Evolutionary conservation across 2,797 vertebrate genomes (phyloP).

Genomic region (Mus spretus): DNA sequence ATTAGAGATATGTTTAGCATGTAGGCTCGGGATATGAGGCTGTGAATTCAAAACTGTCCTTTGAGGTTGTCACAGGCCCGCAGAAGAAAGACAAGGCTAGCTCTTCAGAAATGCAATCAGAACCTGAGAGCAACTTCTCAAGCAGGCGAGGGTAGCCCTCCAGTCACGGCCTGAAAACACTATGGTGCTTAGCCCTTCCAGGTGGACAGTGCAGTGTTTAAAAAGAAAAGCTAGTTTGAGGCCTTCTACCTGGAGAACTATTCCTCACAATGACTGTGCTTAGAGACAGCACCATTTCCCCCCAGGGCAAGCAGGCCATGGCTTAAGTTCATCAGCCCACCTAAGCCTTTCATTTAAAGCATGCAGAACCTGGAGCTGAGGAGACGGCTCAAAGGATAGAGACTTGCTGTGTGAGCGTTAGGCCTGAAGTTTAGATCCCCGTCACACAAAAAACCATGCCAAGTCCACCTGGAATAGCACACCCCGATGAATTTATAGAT

Average conservation of each 20-base stretch:
- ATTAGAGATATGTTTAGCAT: neutral
- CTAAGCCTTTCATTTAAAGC: conserved; percentile 19
- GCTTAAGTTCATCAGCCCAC: neutral
- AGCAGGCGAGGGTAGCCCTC: neutral
- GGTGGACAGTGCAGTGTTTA: neutral
- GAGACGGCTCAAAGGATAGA: neutral
- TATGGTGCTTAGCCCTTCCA: neutral
- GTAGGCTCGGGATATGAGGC: neutral
- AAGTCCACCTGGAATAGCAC: neutral
- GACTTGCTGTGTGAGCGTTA: neutral
- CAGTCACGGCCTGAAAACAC: neutral
- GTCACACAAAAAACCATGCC: neutral
- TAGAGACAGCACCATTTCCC: neutral
- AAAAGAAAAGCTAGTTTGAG: neutral
- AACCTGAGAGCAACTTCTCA: neutral
- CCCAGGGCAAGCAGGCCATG: neutral
- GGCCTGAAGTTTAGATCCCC: neutral
- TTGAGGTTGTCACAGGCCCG: conserved; percentile 1
- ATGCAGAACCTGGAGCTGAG: neutral
- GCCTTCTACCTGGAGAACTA: neutral
- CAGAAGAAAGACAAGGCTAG: neutral
- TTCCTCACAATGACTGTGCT: neutral
- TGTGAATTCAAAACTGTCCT: conserved; percentile 33
- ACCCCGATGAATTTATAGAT: neutral
- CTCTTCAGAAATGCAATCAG: neutral